Evolutionary conservation across 1,140 invertebrate genomes (phyloP), one percentile per base, ranked within the genome.

Genomic region (Potamilus streckersoni): DNA sequence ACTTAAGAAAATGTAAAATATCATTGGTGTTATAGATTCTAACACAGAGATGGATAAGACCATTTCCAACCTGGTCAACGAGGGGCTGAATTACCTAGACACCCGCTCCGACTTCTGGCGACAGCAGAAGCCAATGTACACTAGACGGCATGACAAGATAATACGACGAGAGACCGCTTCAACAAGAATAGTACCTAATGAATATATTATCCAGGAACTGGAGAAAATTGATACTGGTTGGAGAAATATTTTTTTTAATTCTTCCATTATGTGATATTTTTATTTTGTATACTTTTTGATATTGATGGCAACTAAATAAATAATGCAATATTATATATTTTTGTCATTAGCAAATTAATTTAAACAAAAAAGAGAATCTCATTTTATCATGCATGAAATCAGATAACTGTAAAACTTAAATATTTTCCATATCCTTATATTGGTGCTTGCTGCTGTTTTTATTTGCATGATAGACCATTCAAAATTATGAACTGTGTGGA

Each of bases 111-210:
- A 90, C 56, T 91, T 91, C 83, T 91, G 89, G 89, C 78, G 86
- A 71, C 88, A 91, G 79, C 88, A 90, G 78, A 90, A 90, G 79
- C 89, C 89, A 15, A 88, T 90, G 85, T 90, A 90, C 73, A 83
- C 89, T 11, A 74, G 89, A 15, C 83, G 84, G 74, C 85, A 83
- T 60, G 86, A 88, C 15, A 73, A 80, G 65, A 71, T 76, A 20
- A 72, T 76, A 58, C 69, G 73, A 55, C 60, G 75, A 0, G 76
- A 81, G 49, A 20, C 61, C 11, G 68, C 74, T 5, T 67, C 70
- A 17, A 82, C 81, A 70, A 80, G 82, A 79, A 65, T 80, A 19
- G 80, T 80, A 58, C 85, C 82, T 1, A 82, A 88, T 69, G 80
- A 86, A n/a, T 89, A 87, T 74, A 84, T 89, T 55, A 79, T 88